These are phyloP conservation scores for Penaeus vannamei DNA, from an alignment of 1,140 invertebrate species.

Conservation along the genomic window DNA sequence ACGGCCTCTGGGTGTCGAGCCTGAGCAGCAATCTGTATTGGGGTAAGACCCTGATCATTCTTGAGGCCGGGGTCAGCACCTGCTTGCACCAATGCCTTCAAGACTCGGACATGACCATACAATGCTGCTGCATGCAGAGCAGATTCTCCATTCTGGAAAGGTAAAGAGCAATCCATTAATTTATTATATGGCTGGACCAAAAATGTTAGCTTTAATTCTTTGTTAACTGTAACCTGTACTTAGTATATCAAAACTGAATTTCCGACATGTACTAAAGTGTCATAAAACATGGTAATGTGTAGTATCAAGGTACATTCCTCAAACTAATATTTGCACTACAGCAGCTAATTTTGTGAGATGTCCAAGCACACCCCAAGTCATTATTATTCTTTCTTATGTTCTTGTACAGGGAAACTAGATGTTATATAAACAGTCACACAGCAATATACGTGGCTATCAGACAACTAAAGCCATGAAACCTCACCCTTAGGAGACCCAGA, in stretches of 20 bases:
- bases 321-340: no score
- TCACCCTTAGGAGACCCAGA: constrained; percentile 85
- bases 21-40: constrained; percentile 70
- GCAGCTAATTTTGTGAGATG: no score
- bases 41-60: constrained; percentile 81
- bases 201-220: background rate
- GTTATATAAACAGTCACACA: no score
- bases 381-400: no score
- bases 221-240: no score
- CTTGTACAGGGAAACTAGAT: no score
- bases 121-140: constrained; percentile 90
- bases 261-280: no score
- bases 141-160: constrained; percentile 89
- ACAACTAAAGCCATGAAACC: constrained; percentile 57
- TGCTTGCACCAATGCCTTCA: constrained; percentile 82
- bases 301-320: no score
- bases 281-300: no score
- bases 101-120: constrained; percentile 87
- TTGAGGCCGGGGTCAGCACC: constrained; percentile 79
- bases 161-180: background rate
- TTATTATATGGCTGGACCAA: background rate
- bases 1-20: constrained; percentile 59
- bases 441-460: background rate
- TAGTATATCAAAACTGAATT: no score
- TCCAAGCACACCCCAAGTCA: no score